Conservation (phyloP, 92 coral and sea anemone species). For the Heteractis magnifica region DNA sequence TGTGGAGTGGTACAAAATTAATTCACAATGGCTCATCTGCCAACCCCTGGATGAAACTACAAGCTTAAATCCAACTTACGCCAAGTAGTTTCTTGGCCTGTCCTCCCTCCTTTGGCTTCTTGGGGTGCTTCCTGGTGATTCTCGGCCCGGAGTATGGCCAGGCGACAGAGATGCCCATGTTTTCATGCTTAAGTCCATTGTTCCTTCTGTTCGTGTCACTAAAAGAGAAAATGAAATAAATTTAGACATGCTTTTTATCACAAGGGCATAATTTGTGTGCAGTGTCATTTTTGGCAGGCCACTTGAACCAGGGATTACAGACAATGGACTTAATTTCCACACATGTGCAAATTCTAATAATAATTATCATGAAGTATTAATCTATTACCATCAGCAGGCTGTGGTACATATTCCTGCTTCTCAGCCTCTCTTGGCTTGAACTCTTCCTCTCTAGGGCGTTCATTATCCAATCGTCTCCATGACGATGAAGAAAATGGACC, state of each 20-base stretch:
- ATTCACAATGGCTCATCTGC: no score
- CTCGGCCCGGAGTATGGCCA: not conserved
- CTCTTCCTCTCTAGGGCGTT: conserved; percentile 6
- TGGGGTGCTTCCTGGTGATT: conserved; percentile 29
- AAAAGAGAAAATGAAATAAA: not conserved
- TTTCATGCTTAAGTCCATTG: conserved; percentile 32
- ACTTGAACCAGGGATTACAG: not conserved
- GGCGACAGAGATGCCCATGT: conserved; percentile 33
- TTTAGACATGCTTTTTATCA: not conserved
- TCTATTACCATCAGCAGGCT: conserved; percentile 64
- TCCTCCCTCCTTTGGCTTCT: conserved; percentile 4
- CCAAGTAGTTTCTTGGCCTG: not conserved
- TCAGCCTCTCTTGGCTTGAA: conserved; percentile 4
- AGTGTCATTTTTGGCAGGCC: no score
- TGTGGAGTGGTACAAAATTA: no score
- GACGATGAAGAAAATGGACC: conserved; percentile 34
- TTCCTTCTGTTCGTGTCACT: conserved; percentile 35
- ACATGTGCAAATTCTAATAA: not conserved
- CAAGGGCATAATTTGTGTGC: no score
- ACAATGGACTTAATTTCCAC: no score
- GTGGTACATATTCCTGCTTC: conserved; percentile 35
- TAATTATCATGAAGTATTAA: not conserved
- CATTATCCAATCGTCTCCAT: conserved; percentile 28
- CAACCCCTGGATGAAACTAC: no score
- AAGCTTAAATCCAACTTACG: not conserved